Evolutionary conservation across 2,797 vertebrate genomes (phyloP).

Genomic region (Smutsia temminckii): DNA sequence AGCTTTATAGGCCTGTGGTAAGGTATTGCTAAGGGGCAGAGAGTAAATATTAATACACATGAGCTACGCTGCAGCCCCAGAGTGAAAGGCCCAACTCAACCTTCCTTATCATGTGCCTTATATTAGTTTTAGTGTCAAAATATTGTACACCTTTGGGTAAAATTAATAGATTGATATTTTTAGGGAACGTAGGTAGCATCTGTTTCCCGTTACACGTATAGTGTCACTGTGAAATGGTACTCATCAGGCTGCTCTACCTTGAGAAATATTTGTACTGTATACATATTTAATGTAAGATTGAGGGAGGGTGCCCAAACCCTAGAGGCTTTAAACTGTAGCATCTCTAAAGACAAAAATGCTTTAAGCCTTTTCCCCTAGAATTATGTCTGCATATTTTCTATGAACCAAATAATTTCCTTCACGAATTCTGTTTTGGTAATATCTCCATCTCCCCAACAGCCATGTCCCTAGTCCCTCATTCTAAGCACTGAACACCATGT

Average conservation of each 20-base stretch:
- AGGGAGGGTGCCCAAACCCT: neutral
- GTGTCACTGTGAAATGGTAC: neutral
- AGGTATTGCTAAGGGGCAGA: neutral
- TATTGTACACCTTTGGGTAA: neutral
- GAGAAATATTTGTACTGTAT: neutral
- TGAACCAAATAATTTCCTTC: neutral
- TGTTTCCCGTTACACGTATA: neutral
- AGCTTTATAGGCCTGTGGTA: no score
- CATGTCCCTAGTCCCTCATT: neutral
- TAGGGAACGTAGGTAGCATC: neutral
- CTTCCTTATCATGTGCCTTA: neutral
- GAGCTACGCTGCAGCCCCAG: neutral
- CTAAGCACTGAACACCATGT: neutral
- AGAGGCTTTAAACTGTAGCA: neutral
- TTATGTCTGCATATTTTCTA: conserved; percentile 7
- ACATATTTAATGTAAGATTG: neutral
- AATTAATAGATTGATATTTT: neutral
- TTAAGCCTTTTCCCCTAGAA: neutral
- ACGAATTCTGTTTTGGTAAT: neutral
- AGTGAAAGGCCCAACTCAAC: neutral
- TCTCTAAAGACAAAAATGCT: conserved; percentile 29
- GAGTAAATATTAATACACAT: neutral
- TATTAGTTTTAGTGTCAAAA: neutral
- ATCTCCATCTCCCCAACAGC: neutral
- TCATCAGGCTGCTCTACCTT: neutral